phyloP scores from a whole-genome alignment of 2,797 vertebrate genomes.

The Pseudochirops corinnae region DNA sequence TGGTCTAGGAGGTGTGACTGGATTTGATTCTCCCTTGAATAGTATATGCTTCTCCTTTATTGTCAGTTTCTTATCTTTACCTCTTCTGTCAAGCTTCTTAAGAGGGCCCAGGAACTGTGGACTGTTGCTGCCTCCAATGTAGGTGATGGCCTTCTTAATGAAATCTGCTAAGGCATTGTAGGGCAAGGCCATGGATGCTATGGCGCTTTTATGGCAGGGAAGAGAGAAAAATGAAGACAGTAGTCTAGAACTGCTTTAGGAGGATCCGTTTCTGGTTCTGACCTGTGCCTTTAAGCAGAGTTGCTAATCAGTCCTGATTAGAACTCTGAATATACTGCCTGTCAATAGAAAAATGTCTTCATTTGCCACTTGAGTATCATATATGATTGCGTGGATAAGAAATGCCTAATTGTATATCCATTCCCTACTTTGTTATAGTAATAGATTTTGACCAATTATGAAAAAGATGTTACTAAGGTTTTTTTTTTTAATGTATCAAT shows the following conservation, averaged over 20 bases:
- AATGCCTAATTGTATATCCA: background rate
- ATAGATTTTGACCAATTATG: background rate
- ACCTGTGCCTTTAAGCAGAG: background rate
- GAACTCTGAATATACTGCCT: background rate
- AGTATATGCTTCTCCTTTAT: background rate
- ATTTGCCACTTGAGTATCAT: background rate
- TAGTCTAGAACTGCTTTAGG: background rate
- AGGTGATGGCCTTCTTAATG: background rate
- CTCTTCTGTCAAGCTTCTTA: background rate
- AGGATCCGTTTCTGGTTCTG: background rate
- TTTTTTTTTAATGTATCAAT: background rate
- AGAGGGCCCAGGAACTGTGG: background rate
- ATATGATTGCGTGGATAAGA: background rate
- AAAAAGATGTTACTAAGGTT: background rate
- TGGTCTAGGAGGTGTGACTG: background rate
- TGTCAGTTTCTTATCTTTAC: background rate
- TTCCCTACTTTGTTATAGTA: background rate
- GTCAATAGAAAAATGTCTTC: background rate
- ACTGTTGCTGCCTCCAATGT: background rate
- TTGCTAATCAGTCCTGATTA: background rate
- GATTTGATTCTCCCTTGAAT: background rate
- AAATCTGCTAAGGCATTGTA: background rate
- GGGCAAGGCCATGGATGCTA: background rate
- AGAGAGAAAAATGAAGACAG: background rate
- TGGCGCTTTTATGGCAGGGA: background rate